Evolutionary conservation across 2,888 invertebrate genomes (phyloP).

Genomic region (Rhaphigaster nebulosa): DNA sequence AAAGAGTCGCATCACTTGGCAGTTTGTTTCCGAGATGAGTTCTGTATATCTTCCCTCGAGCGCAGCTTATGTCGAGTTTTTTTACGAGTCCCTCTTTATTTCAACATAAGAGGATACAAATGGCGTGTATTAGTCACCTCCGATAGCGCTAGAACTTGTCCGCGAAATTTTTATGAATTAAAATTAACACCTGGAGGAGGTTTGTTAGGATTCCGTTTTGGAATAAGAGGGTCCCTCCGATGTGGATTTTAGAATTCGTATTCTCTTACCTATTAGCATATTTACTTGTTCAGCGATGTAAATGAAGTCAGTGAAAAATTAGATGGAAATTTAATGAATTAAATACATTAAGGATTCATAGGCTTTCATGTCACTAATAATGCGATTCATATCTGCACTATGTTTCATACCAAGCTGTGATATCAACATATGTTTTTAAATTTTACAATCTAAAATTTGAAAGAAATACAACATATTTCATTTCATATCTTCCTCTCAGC

Average conservation of each 20-base stretch:
- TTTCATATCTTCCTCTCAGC: not conserved
- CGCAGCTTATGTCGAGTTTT: slow-evolving; percentile 20
- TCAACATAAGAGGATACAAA: slow-evolving; percentile 38
- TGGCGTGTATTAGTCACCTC: slow-evolving; percentile 20
- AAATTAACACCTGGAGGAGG: slow-evolving; percentile 6
- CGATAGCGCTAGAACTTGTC: slow-evolving; percentile 15
- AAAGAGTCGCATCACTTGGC: slow-evolving; percentile 35
- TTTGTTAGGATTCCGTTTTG: slow-evolving; percentile 2
- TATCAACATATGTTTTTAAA: not conserved
- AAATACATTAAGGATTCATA: slow-evolving; percentile 1
- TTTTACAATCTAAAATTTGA: not conserved
- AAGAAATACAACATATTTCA: not conserved
- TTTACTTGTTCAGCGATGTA: slow-evolving; percentile 23
- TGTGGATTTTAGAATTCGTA: slow-evolving; percentile 3
- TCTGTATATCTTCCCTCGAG: not conserved
- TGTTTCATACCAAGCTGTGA: not conserved
- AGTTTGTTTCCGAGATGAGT: slow-evolving; percentile 34
- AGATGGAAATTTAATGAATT: slow-evolving; percentile 10
- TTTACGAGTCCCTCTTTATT: slow-evolving; percentile 26
- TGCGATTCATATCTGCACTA: not conserved
- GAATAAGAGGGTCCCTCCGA: not conserved
- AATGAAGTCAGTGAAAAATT: slow-evolving; percentile 15
- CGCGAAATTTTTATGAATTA: slow-evolving; percentile 41
- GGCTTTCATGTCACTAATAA: not conserved
- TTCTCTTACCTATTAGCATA: slow-evolving; percentile 25